Percentiles rank a stretch among this genome's conserved stretches.
Conservation (phyloP, 1,140 invertebrate genomes). For the Cryptotermes secundus region DNA sequence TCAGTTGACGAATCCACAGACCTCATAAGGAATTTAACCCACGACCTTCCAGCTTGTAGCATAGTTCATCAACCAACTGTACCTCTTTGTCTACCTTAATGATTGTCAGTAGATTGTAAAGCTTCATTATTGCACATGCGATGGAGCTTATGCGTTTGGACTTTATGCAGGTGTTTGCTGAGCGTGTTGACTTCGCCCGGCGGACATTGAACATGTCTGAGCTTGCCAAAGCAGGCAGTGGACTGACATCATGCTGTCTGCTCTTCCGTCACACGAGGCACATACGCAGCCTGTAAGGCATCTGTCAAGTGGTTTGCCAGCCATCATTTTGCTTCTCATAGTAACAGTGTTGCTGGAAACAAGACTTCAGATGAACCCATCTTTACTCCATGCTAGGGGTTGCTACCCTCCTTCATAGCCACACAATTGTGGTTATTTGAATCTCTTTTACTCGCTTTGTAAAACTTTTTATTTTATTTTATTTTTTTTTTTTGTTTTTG, state of each 20-base stretch:
- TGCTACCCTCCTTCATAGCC: background rate
- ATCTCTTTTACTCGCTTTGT: too few species aligned
- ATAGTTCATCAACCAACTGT: too few species aligned
- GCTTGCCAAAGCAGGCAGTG: slow-evolving; percentile 69
- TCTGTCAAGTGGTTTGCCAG: background rate
- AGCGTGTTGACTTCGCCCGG: slow-evolving; percentile 78
- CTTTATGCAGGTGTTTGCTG: slow-evolving; percentile 70
- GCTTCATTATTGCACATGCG: too few species aligned
- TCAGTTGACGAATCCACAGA: too few species aligned
- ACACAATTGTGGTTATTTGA: background rate
- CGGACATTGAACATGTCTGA: slow-evolving; percentile 74
- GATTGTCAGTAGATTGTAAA: too few species aligned
- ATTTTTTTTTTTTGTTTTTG: too few species aligned
- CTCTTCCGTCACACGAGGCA: slow-evolving; percentile 63
- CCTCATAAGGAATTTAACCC: too few species aligned
- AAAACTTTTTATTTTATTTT: too few species aligned
- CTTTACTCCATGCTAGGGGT: background rate
- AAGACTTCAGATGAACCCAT: background rate
- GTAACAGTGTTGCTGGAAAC: background rate
- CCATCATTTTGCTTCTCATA: background rate
- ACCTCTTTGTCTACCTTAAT: too few species aligned
- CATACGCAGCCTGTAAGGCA: slow-evolving; percentile 57
- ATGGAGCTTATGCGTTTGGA: slow-evolving; percentile 28
- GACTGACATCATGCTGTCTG: slow-evolving; percentile 75
- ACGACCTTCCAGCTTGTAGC: too few species aligned